Base-by-base conservation (phyloP, 2,113 vertebrate species). In the Sinocyclocheilus grahami region DNA sequence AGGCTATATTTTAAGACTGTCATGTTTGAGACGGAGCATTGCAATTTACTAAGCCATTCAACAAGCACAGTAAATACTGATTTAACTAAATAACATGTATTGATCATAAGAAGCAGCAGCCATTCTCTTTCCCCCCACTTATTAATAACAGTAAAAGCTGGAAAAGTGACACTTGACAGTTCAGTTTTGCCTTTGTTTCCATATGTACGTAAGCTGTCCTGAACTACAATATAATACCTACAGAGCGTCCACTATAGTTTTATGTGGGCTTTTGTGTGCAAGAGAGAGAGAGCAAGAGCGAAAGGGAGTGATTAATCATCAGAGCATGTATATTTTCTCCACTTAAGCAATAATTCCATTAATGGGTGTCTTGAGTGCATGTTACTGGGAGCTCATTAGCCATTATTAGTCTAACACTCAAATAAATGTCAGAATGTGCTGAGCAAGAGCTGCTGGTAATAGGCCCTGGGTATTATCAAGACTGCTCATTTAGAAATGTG, bases 371-470 rank as follows among this genome's bases (percentile, higher is more conserved):
- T 92, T 93, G 80, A 93, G 93, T 93, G 90, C 90, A 92, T 94
- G 94, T 94, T 92, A 94, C 92, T 90, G 89, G 92, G 93, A 94
- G 91, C 93, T 94, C 94, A 94, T 95, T 94, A 94, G 93, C 90
- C 93, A 93, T 94, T 93, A 95, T 94, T 94, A 94, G 91, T 93
- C 93, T 92, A 91, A 93, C 93, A 94, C 93, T 93, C 92, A 91
- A 93, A 94, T 94, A 94, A 88, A 95, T 91, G 92, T 93, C 92
- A 91, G 90, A 91, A 92, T 94, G 90, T 94, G 93, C 93, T 94
- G 92, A 92, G 93, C 90, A 88, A 88, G 87, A 93, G 90, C 93
- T 83, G 79, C 84, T 81, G 71, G 82, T 93, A 94, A 93, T 94
- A 89, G 90, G 90, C 91, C 91, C 90, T 91, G 89, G 92, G 92